Evolutionary conservation across 2,113 vertebrate species (phyloP).

Genomic region (Cavia porcellus): DNA sequence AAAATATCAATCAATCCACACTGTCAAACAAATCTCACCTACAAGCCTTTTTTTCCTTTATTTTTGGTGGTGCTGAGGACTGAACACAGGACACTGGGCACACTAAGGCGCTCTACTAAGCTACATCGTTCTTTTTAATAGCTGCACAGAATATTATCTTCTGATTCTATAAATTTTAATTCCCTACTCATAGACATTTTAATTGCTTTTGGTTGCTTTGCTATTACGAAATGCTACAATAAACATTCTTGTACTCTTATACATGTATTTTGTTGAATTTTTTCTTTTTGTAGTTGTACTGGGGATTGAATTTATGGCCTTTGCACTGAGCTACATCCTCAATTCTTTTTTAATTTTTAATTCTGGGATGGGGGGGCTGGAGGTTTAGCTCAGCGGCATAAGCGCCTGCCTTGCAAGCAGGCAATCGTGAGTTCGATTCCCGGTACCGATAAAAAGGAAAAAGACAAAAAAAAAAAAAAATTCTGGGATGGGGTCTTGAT

Average conservation of each 20-base stretch:
- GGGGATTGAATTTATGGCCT: background rate
- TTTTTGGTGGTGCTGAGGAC: background rate
- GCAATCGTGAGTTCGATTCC: no score
- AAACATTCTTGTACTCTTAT: background rate
- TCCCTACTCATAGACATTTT: background rate
- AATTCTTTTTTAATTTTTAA: background rate
- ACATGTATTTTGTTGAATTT: background rate
- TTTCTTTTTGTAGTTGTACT: background rate
- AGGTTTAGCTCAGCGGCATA: no score
- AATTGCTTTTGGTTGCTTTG: background rate
- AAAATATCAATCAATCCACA: conserved; percentile 16
- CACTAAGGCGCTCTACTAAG: background rate
- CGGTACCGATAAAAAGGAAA: no score
- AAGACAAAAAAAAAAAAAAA: no score
- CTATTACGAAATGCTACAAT: background rate
- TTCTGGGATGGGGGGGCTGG: background rate
- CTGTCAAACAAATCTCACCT: background rate
- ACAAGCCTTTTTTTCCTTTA: background rate
- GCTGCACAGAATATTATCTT: background rate
- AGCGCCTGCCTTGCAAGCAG: no score
- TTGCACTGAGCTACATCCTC: background rate
- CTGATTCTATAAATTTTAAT: background rate
- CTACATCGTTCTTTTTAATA: background rate
- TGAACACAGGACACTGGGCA: background rate
- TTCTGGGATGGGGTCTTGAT: background rate